Evolutionary conservation across 2,888 invertebrate genomes (phyloP), one percentile per base, ranked within the genome.

Genomic region (Rhorus exstirpatorius): DNA sequence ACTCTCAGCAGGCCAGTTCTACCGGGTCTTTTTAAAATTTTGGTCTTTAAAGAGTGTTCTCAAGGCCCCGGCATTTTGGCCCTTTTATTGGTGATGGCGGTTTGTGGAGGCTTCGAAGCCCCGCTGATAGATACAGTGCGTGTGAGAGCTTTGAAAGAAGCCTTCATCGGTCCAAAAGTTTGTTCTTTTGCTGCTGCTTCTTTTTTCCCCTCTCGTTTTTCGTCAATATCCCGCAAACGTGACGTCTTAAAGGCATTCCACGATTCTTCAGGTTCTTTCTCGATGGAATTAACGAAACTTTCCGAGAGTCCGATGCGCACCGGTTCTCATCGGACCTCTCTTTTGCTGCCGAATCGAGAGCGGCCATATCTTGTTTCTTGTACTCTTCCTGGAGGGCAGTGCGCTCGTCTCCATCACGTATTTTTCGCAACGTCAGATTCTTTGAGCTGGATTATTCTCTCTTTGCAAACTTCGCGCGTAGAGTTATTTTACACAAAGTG

Each of bases 201-300:
- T 24, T 49, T 12, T 17, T 31, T 17, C 44, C 21, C 14, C 14
- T 70, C 26, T 78, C 71, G 67, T 70, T 55, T 38, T 44, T 63
- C 74, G 21, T 51, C 75, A 74, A 78, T 81, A 65, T 72, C 74
- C 72, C 71, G 41, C n/a, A 71, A 75, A 81, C 81, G 78, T 81
- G 81, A 83, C 70, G 81, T 80, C 51, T 60, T 70, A 83, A 78
- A 81, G 75, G 70, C 77, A 77, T 75, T 75, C 81, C 78, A 67
- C 78, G 55, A 75, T 70, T 71, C 55, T 67, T 53, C 65, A 61
- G 70, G 58, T 65, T 65, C 70, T 75, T 71, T 74, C 67, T 41
- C 58, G 65, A 21, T 41, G 24, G 74, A 70, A 75, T 65, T 51
- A 60, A 68, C 55, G 79, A 75, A 79, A 63, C 70, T 51, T 46